These are phyloP conservation scores for Plecotus auritus DNA, from an alignment of 2,113 vertebrate genomes.

Conservation along the genomic window DNA sequence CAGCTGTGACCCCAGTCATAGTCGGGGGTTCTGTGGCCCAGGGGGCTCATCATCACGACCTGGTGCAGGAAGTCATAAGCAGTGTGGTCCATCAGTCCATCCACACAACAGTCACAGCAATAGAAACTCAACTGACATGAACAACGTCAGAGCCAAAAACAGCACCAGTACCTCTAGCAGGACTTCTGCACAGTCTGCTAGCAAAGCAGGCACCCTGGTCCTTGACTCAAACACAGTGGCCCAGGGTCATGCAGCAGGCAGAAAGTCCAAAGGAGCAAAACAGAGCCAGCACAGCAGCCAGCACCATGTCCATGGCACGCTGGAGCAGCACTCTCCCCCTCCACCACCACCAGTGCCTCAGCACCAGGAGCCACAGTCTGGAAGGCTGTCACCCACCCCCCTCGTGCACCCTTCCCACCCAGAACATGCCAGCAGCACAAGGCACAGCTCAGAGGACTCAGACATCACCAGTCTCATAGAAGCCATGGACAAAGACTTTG, in stretches of 20 bases:
- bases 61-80: constrained; percentile 82
- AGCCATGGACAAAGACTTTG: constrained; percentile 97
- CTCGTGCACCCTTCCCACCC: constrained; percentile 63
- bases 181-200: constrained; percentile 84
- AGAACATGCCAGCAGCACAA: constrained; percentile 76
- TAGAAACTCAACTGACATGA: constrained; percentile 83
- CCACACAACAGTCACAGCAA: constrained; percentile 82
- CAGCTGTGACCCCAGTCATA: constrained; percentile 85
- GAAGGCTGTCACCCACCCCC: constrained; percentile 68
- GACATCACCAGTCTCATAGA: constrained; percentile 93
- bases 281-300: constrained; percentile 80
- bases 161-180: constrained; percentile 79
- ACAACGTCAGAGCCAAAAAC: constrained; percentile 84
- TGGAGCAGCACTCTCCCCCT: constrained; percentile 81
- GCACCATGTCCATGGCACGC: constrained; percentile 59
- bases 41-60: constrained; percentile 82
- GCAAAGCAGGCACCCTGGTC: constrained; percentile 76
- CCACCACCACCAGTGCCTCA: constrained; percentile 77
- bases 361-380: constrained; percentile 80
- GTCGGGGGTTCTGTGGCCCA: constrained; percentile 86
- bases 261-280: constrained; percentile 82
- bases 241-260: constrained; percentile 82
- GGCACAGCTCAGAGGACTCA: constrained; percentile 88
- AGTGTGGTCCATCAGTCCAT: constrained; percentile 79
- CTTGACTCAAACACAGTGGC: constrained; percentile 77